Base-by-base conservation (phyloP, 1,140 invertebrate species). In the Pseudachorutes palmiensis region DNA sequence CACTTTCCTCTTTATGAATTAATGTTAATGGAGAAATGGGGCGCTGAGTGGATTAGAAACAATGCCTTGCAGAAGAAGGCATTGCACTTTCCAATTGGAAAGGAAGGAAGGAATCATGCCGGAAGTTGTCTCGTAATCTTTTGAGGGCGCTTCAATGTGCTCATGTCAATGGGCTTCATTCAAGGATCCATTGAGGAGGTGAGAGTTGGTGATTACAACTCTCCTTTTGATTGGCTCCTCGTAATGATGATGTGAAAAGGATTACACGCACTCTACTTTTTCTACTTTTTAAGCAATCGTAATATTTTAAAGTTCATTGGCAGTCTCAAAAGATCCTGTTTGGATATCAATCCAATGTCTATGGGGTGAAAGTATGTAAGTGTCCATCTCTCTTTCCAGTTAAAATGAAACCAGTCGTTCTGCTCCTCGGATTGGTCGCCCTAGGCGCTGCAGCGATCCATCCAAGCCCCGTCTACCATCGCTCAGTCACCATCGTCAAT, bases 391-490 rank as follows among this genome's bases (percentile, higher is more conserved):
- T n/a, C n/a, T n/a, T n/a, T n/a, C n/a, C n/a, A n/a, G n/a, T 19
- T 41, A 41, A 19, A 41, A 41, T 41, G 36, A 62, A 24, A 33
- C 26, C 61, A 22, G 14, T n/a, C 16, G 26, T 33, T 36, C 26
- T 62, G 19, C n/a, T 62, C 19, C 2, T 28, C 3, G 5, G 26
- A n/a, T 49, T 45, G 33, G 22, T 64, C 30, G 62, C 36, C 5
- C 28, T 64, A 29, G 49, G 12, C 62, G 9, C 41, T 2, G 62
- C 62, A 12, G 62, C 62, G 2, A 51, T 64, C 19, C 61, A 62
- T 16, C 36, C 29, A 12, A 24, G n/a, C 28, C 62, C 62, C 24
- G 62, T 64, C 3, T 64, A 64, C 31, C 16, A 48, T 12, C 62
- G 36, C 2, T 2, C 9, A 26, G 33, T 49, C 14, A 26, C 36